Base-by-base conservation (phyloP, 2,888 invertebrate genomes). In the Drosophila peninsularis region DNA sequence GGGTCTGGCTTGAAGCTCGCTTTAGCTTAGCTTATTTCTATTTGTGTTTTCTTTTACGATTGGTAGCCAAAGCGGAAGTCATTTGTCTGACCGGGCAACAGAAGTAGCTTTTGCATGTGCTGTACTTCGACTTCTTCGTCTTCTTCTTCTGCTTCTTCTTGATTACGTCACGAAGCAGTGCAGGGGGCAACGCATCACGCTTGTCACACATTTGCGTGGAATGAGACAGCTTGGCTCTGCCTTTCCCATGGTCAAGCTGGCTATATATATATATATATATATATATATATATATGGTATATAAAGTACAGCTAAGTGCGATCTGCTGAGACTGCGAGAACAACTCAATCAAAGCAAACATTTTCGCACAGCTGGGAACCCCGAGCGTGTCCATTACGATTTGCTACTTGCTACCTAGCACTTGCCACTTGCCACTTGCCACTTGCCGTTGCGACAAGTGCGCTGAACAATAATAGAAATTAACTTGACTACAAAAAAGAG, bases 301-400 rank as follows among this genome's bases (percentile, higher is more conserved):
- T 61, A 78, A 88, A 83, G 83, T 83, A 83, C 83, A 83, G 83
- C 83, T 83, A 83, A 56, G 70, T 50, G 72, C 58, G 78, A 87
- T 75, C 78, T 82, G 82, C 66, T 71, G 81, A 73, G 84, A n/a
- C 67, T 70, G 71, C 78, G 63, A 75, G 87, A 88, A 88, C 87
- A 88, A 79, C 84, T 88, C 84, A 85, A 85, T 85, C 89, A 87
- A 81, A 71, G 71, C 84, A 74, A 79, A 80, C 78, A 69, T 74
- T 81, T 69, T 78, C 77, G 68, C 54, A 21, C 32, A 62, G 64
- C 71, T 88, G 87, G 87, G 87, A 88, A 88, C 74, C 74, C 74
- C 74, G 42, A 78, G 68, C 74, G 76, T 71, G 69, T 77, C 71
- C 75, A 82, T 82, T 75, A 75, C 76, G 45, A 72, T 69, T 74